Evolutionary conservation across 2,888 invertebrate genomes (phyloP).

Genomic region (Drosophila cyrtoloma): DNA sequence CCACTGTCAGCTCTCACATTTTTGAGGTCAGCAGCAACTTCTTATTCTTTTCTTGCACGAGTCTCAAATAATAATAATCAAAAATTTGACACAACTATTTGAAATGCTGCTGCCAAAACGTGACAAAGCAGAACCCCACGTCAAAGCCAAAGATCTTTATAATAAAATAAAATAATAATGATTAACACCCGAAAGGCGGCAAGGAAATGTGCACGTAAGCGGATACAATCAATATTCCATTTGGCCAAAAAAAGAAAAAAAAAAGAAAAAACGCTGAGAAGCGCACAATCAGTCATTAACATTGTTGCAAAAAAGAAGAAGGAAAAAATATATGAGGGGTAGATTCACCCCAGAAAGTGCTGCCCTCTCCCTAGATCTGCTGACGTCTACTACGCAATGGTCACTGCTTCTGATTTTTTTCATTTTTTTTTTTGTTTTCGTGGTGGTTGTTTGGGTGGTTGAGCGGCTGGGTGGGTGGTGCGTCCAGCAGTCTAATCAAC

Average conservation of each 20-base stretch:
- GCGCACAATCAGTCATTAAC: slow-evolving; percentile 80
- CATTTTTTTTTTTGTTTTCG: background rate
- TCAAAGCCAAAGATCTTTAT: slow-evolving; percentile 1
- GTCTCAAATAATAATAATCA: background rate
- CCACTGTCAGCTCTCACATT: background rate
- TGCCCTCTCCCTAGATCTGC: background rate
- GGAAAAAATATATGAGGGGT: slow-evolving; percentile 5
- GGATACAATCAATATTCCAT: slow-evolving; percentile 82
- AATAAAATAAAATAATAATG: slow-evolving; percentile 35
- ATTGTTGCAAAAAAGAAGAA: slow-evolving; percentile 36
- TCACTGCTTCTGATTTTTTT: slow-evolving; percentile 26
- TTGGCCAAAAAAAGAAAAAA: slow-evolving; percentile 40
- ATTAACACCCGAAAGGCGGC: slow-evolving; percentile 56
- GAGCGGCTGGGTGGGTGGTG: slow-evolving; percentile 6
- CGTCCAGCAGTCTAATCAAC: slow-evolving; percentile 62
- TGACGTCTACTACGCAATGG: slow-evolving; percentile 29
- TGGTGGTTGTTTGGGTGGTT: slow-evolving; percentile 41
- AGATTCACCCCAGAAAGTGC: slow-evolving; percentile 7
- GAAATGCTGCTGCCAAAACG: slow-evolving; percentile 46
- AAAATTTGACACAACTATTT: slow-evolving; percentile 1
- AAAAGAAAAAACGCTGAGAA: slow-evolving; percentile 56
- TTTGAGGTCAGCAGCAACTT: background rate
- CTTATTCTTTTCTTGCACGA: background rate
- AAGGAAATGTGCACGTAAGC: slow-evolving; percentile 71
- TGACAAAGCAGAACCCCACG: slow-evolving; percentile 47